These are phyloP conservation scores for Molossus alvarezi DNA, from an alignment of 2,797 vertebrate species.

Conservation along the genomic window DNA sequence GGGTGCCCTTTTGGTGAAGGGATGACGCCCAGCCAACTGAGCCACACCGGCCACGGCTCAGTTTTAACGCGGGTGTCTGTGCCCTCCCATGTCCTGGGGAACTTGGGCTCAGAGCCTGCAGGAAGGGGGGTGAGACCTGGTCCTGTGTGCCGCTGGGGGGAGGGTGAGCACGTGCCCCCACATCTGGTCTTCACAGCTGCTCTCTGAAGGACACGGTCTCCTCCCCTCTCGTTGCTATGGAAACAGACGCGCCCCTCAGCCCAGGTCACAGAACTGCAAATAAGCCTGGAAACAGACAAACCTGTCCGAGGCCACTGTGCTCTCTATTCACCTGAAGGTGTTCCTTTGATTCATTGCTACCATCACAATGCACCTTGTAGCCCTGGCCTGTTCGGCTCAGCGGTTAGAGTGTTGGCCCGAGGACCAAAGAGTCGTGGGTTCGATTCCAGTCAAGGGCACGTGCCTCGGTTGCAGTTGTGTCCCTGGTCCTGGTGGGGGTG, in stretches of 20 bases:
- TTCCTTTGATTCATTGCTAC: fast-evolving
- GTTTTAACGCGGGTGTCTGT: not conserved
- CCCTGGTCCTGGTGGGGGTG: no score
- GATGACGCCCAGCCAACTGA: no score
- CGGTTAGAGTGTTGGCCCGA: no score
- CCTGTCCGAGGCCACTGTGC: fast-evolving
- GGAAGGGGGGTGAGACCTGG: not conserved
- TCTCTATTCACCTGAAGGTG: fast-evolving
- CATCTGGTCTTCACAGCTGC: not conserved
- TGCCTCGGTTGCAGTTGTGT: no score
- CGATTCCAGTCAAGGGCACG: no score
- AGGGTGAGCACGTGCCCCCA: fast-evolving
- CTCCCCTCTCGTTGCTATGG: not conserved
- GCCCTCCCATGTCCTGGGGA: no score
- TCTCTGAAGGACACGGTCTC: no score
- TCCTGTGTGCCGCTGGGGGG: fast-evolving
- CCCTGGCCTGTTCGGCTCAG: no score
- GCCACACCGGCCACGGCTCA: no score
- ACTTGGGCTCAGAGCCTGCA: not conserved
- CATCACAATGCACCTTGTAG: not conserved
- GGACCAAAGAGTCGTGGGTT: no score
- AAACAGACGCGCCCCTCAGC: not conserved
- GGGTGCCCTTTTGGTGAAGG: no score
- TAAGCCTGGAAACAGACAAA: fast-evolving
- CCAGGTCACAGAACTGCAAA: fast-evolving